A percentile compares a stretch with the other conserved stretches of the same genome.
These are phyloP conservation scores for Platichthys flesus DNA, from an alignment of 2,113 vertebrate genomes.

Conservation along the genomic window DNA sequence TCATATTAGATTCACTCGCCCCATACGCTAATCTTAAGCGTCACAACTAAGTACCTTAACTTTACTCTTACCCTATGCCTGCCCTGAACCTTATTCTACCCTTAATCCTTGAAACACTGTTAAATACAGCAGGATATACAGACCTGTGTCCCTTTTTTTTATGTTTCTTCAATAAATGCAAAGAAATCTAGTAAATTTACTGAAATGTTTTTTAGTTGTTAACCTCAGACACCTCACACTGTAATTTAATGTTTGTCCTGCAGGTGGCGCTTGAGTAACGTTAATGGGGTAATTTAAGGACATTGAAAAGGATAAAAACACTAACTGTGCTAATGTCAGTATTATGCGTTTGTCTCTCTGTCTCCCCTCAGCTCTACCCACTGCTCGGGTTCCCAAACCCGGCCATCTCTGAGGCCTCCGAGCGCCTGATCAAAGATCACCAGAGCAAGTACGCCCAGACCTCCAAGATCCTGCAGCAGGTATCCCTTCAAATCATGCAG, in stretches of 20 bases:
- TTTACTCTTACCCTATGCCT: neutral
- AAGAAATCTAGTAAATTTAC: too few species aligned
- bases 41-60: neutral
- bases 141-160: too few species aligned
- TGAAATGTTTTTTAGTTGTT: too few species aligned
- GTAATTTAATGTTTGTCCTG: too few species aligned
- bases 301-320: neutral
- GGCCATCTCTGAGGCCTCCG: slow-evolving; percentile 69
- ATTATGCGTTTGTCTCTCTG: neutral
- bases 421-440: slow-evolving; percentile 77
- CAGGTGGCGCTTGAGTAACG: too few species aligned
- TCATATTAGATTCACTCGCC: too few species aligned
- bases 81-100: neutral
- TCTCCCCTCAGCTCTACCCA: slow-evolving; percentile 74
- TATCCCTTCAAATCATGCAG: slow-evolving; percentile 24
- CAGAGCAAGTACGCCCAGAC: slow-evolving; percentile 61
- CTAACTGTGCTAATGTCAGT: neutral
- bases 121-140: too few species aligned
- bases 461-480: slow-evolving; percentile 83
- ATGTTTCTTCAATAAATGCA: too few species aligned
- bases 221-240: too few species aligned
- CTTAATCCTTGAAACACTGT: too few species aligned
- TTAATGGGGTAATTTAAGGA: too few species aligned
- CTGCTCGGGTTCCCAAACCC: slow-evolving; percentile 76
- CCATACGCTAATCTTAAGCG: neutral